Base-by-base conservation (phyloP, 1,140 invertebrate species). In the Drosophila fuyamai region DNA sequence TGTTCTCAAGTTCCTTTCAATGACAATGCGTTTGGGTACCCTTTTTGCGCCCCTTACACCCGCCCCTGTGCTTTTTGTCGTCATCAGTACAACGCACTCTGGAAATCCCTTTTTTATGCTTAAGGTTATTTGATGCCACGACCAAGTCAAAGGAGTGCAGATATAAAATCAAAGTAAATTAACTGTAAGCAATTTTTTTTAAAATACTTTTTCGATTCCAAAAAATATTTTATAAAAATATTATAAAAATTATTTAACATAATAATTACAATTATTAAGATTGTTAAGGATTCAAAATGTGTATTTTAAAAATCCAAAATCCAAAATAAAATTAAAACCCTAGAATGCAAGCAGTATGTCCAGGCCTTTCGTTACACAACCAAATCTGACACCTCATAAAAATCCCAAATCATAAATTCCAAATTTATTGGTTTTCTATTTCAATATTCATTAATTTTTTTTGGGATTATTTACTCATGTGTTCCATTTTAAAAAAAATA, bases 1-100 rank as follows among this genome's bases (percentile, higher is more conserved):
- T 59, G 60, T 62, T 61, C 75, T 86, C 83, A 86, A 86, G 83
- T 88, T 86, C 83, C 83, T 86, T 86, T 86, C 83, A 86, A 86
- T 86, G 83, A 86, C 83, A 86, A 88, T 86, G 83, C 84, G 83
- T 88, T 79, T 66, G 61, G 50, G 29, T 40, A 46, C 36, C 40
- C 58, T 35, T 29, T 41, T 43, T 41, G n/a, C 56, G 29, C 47
- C 36, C 41, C 13, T 16, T 5, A 5, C 55, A 29, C 29, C 13
- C 7, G 16, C 50, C 57, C 66, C 48, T 14, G 43, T 35, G 60
- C 47, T 51, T 35, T 68, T 14, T 58, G 65, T 70, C 56, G 63
- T 77, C 76, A 55, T 59, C 48, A 50, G 68, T 72, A 71, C 68
- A 71, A 71, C 67, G 68, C 54, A 72, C 68, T 72, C 68, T 72